Evolutionary conservation across 2,797 vertebrate species (phyloP).

Genomic region (Anniella stebbinsi): DNA sequence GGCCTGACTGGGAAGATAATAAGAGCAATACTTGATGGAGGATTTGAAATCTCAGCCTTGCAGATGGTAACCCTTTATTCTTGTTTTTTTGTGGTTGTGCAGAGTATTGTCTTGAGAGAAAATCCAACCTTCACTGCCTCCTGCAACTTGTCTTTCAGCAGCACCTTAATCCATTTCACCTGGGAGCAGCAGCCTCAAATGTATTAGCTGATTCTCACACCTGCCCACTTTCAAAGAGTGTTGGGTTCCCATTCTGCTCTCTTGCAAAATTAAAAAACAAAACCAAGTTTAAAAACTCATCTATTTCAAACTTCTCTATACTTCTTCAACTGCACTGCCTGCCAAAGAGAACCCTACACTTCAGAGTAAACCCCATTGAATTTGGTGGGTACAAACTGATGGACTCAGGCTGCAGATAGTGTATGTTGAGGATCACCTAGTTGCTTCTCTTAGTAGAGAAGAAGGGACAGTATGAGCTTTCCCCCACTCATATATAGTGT

Average conservation of each 20-base stretch:
- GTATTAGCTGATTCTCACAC: neutral
- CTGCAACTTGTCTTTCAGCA: neutral
- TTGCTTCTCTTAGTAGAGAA: neutral
- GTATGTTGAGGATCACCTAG: neutral
- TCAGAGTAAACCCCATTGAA: neutral
- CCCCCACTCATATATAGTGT: neutral
- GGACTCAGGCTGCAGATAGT: neutral
- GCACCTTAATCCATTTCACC: neutral
- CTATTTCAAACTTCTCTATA: neutral
- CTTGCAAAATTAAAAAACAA: neutral
- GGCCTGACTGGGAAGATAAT: slow-evolving; percentile 92
- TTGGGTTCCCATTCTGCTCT: neutral
- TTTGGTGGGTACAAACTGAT: neutral
- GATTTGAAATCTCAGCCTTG: slow-evolving; percentile 93
- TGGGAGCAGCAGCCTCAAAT: neutral
- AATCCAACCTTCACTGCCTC: neutral
- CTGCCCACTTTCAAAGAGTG: neutral
- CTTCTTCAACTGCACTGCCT: neutral
- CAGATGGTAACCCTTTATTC: slow-evolving; percentile 87
- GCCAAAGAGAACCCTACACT: neutral
- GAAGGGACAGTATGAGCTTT: neutral
- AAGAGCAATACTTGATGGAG: slow-evolving; percentile 86
- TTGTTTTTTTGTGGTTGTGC: neutral
- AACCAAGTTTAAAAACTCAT: neutral
- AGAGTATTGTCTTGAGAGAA: neutral